Conservation (phyloP, 1,140 invertebrate species). For the Diploscapter pachys region DNA sequence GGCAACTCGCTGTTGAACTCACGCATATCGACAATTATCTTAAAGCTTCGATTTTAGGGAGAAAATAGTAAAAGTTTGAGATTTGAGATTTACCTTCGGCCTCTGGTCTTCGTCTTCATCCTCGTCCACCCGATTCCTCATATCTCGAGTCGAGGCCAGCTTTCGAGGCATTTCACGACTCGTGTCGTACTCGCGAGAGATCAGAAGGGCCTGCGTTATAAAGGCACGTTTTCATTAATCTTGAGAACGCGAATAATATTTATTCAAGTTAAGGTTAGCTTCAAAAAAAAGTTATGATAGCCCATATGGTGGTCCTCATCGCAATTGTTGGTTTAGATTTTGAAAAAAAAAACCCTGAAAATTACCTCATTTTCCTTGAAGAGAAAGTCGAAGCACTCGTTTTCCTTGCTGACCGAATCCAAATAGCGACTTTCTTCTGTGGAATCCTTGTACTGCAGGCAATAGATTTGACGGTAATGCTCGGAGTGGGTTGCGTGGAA, state of each 20-base stretch:
- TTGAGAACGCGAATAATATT: too few relatives aligned
- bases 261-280: too few relatives aligned
- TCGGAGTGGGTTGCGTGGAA: conserved; percentile 12
- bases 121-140: conserved; percentile 4
- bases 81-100: too few relatives aligned
- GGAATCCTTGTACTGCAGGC: conserved; percentile 25
- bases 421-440: conserved; percentile 29
- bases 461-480: conserved; percentile 6
- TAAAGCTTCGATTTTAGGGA: not conserved
- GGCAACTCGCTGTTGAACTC: conserved; percentile 96
- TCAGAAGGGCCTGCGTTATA: conserved; percentile 46
- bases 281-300: too few relatives aligned
- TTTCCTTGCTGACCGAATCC: conserved; percentile 20
- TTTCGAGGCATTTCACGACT: conserved; percentile 42
- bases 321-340: too few relatives aligned
- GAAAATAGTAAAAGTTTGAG: too few relatives aligned
- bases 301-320: too few relatives aligned
- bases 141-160: conserved; percentile 24
- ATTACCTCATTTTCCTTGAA: conserved; percentile 15
- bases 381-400: conserved; percentile 16
- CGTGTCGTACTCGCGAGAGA: conserved; percentile 51
- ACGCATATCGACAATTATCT: conserved; percentile 78
- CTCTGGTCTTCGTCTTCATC: too few relatives aligned
- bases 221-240: too few relatives aligned
- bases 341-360: too few relatives aligned